Percentiles rank a stretch among this genome's conserved stretches.
Evolutionary conservation across 2,888 invertebrate genomes (phyloP).

Genomic region (Ceriagrion tenellum): DNA sequence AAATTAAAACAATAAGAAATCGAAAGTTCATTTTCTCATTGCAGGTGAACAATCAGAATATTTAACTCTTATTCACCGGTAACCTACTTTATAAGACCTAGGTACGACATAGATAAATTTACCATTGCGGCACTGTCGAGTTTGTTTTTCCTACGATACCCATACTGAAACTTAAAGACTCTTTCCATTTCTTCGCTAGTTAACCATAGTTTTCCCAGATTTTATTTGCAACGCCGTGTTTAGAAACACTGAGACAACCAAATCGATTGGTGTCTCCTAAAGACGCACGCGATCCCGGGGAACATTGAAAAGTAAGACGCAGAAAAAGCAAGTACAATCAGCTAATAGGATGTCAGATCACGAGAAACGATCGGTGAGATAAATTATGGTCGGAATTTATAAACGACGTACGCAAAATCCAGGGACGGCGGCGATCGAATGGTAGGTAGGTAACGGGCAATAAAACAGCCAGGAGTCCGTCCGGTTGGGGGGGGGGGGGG

Average conservation of each 20-base stretch:
- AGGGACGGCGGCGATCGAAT: not conserved
- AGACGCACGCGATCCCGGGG: not conserved
- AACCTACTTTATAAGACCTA: not conserved
- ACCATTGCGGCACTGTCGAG: not conserved
- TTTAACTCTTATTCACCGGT: not conserved
- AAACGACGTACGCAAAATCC: constrained; percentile 19
- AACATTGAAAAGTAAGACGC: not conserved
- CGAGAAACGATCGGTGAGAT: not conserved
- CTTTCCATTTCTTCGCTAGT: not conserved
- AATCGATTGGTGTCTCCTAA: not conserved
- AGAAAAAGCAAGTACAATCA: not conserved
- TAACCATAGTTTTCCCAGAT: not conserved
- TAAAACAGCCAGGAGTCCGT: not conserved
- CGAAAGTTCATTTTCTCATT: not conserved
- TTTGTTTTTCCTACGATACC: not conserved
- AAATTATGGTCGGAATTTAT: not conserved
- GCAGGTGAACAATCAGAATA: not conserved
- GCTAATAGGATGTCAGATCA: not conserved
- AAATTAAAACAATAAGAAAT: not conserved
- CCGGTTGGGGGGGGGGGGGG: not conserved
- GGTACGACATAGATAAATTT: not conserved
- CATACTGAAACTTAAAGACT: too few relatives aligned
- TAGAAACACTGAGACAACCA: not conserved
- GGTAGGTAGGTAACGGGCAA: not conserved
- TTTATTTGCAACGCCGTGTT: not conserved